A percentile compares a stretch with the other conserved stretches of the same genome.
Evolutionary conservation across 30 jellyfish, hydroid and myxozoan species (phyloP).

Genomic region (Turritopsis dohrnii): DNA sequence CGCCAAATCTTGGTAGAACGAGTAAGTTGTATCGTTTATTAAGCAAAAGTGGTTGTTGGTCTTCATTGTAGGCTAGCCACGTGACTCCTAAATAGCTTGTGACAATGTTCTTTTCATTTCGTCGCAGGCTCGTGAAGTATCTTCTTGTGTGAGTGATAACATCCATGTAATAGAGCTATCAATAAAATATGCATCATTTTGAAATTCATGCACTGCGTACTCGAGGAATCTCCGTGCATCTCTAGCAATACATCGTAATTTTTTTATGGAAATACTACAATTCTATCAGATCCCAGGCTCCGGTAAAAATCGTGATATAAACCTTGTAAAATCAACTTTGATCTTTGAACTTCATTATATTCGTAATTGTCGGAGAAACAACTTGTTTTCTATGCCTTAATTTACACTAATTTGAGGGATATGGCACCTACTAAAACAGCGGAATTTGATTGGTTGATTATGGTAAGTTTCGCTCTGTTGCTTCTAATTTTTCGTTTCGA

Average conservation of each 20-base stretch:
- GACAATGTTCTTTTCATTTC: conserved; percentile 1
- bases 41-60: conserved; percentile 12
- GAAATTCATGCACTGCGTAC: too few relatives aligned
- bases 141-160: neutral
- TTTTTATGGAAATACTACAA: too few relatives aligned
- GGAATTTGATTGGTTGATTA: neutral
- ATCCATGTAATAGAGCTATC: conserved; percentile 16
- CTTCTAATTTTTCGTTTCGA: neutral
- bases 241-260: too few relatives aligned
- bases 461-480: neutral
- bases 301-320: too few relatives aligned
- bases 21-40: neutral
- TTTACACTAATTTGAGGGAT: too few relatives aligned
- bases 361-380: too few relatives aligned
- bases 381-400: too few relatives aligned
- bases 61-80: conserved; percentile 18
- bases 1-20: conserved; percentile 4
- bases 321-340: too few relatives aligned
- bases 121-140: neutral
- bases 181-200: neutral
- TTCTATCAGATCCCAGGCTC: too few relatives aligned
- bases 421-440: neutral
- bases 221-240: too few relatives aligned
- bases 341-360: too few relatives aligned
- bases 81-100: neutral